Base-by-base conservation (phyloP, 2,797 vertebrate species). In the Sternarchorhynchus goeldii region DNA sequence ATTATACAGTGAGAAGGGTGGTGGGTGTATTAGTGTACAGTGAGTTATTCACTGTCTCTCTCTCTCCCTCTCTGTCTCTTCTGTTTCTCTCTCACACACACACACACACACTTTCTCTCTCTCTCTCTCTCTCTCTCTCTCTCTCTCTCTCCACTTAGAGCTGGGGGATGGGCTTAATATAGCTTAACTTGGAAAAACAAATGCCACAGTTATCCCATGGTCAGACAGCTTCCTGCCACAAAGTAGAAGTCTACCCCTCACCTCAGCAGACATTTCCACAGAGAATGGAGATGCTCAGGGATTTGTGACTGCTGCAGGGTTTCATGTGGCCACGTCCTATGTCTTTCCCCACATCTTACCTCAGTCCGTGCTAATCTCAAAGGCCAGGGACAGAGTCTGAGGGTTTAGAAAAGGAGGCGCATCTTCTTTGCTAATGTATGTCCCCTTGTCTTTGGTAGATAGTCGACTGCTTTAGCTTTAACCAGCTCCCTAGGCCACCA, bases 381-480 rank as follows among this genome's bases (percentile, higher is more conserved):
- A 20, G 29, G 55, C 70, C 84, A 83, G 74, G 78, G 66, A 83
- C 76, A 60, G 73, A 75, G 71, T 81, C 75, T 73, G 63, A 29
- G 14, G 76, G 66, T 62, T 39, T 62, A 64, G 68, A 80, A 70
- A 79, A 57, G 74, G 65, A 60, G 58, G 65, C 57, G 65, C 67
- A 63, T 84, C 81, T 73, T 41, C 60, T 72, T 66, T 58, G 72
- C 83, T 81, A 78, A 83, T 80, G 80, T 80, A 78, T 85, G 80
- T 83, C 55, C 78, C 79, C 76, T 79, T 84, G 86, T 84, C 78
- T 85, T 80, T 77, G 83, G 80, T 10, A 77, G 87, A 81, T 87
- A 76, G 78, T 68, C 63, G 80, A 74, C 75, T 29, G 83, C 86
- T 82, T 84, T 94, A 92, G 93, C 91, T 92, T 95, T 95, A 94